A percentile compares a stretch with the other conserved stretches of the same genome.
phyloP scores from a whole-genome alignment of 2,888 invertebrate genomes.

The Cheilosia scutellata region DNA sequence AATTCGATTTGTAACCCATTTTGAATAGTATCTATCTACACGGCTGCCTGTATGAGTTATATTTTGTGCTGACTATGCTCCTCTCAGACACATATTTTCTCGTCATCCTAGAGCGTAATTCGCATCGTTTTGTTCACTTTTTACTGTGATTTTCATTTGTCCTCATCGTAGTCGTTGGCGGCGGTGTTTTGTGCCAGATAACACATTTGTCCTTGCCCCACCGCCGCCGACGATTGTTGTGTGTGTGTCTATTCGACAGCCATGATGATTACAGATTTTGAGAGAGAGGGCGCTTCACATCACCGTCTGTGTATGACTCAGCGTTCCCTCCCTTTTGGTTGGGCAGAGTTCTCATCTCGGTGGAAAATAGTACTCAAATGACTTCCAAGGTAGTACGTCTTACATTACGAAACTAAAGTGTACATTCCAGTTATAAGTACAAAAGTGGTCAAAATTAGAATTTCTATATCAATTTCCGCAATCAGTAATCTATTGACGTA shows the following conservation, averaged over 20 bases:
- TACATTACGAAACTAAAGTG: no score
- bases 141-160: constrained; percentile 21
- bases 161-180: constrained; percentile 1
- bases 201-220: constrained; percentile 9
- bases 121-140: constrained; percentile 19
- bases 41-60: background rate
- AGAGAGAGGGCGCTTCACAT: background rate
- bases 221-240: no score
- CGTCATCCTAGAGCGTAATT: background rate
- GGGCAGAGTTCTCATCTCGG: no score
- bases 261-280: constrained; percentile 33
- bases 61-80: constrained; percentile 4
- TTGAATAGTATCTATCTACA: background rate
- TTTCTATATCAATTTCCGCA: no score
- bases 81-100: background rate
- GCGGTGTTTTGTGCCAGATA: constrained; percentile 7
- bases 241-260: constrained; percentile 30
- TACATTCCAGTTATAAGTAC: no score
- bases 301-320: constrained; percentile 6
- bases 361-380: no score
- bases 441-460: no score
- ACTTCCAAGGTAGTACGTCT: no score
- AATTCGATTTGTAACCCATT: constrained; percentile 34
- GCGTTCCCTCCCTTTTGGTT: no score
- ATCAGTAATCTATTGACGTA: no score